Conservation (phyloP, 2,113 vertebrate species). For the Eonycteris spelaea region DNA sequence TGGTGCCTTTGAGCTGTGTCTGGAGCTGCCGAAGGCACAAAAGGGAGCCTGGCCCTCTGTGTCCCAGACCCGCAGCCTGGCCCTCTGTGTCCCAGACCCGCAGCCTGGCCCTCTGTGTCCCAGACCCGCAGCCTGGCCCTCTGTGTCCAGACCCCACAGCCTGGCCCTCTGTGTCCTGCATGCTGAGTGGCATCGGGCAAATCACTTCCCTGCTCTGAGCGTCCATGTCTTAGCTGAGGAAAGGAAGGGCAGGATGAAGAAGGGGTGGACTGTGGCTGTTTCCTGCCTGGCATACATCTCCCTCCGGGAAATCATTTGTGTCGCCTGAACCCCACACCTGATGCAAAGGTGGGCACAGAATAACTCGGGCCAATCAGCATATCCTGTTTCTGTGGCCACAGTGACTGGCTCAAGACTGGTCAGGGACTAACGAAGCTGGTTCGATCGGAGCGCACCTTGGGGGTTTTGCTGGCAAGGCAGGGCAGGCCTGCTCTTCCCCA, state of each 20-base stretch:
- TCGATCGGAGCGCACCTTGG: not conserved
- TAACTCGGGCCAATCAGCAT: rapidly evolving
- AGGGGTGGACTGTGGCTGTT: not conserved
- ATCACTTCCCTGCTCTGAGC: not conserved
- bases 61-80: not conserved
- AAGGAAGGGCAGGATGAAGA: not conserved
- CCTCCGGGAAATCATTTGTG: not conserved
- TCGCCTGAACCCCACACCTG: not conserved
- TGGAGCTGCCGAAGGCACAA: not conserved
- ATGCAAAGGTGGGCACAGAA: not conserved
- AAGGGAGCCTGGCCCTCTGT: too few relatives aligned
- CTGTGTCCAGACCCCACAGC: not conserved
- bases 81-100: not conserved
- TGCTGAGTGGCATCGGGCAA: not conserved
- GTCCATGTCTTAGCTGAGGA: not conserved
- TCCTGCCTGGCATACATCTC: not conserved
- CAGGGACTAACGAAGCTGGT: not conserved
- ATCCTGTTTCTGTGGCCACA: not conserved
- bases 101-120: not conserved
- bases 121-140: not conserved
- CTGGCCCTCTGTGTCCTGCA: not conserved
- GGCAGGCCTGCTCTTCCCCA: not conserved
- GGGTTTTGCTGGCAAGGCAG: not conserved
- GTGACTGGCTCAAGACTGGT: not conserved
- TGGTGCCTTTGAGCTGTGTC: not conserved